These are phyloP conservation scores for Scomberomorus guttatus DNA, from an alignment of 2,797 vertebrate genomes.

Conservation along the genomic window DNA sequence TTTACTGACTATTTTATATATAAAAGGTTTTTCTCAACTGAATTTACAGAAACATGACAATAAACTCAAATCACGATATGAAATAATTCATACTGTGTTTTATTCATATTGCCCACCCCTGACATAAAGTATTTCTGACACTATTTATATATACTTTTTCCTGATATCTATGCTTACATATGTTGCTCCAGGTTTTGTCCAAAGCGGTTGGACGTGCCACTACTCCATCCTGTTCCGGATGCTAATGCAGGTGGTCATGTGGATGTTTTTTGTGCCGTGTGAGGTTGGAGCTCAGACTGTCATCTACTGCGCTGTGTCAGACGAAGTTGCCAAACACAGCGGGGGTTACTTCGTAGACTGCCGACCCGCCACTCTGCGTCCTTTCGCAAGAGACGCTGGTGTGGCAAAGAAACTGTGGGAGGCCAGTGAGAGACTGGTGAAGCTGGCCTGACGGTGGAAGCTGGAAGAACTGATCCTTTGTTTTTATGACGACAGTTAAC, in stretches of 20 bases:
- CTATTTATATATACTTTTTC: neutral
- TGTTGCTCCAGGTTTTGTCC: conserved; percentile 83
- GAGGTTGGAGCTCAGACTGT: conserved; percentile 87
- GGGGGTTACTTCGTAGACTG: conserved; percentile 88
- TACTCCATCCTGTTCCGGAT: conserved; percentile 86
- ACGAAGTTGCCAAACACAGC: conserved; percentile 80
- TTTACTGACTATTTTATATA: neutral
- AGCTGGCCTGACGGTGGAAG: conserved; percentile 71
- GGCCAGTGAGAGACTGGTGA: conserved; percentile 88
- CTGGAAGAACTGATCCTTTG: neutral
- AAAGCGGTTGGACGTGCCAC: conserved; percentile 86
- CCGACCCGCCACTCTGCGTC: conserved; percentile 74
- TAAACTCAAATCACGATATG: neutral
- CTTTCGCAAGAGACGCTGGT: conserved; percentile 85
- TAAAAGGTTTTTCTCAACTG: neutral
- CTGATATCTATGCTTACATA: neutral
- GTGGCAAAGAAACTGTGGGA: conserved; percentile 90
- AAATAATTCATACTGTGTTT: neutral
- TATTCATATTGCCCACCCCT: neutral
- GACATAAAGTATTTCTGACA: neutral
- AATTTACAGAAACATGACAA: neutral
- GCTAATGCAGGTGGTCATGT: conserved; percentile 87
- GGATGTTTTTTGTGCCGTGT: conserved; percentile 87
- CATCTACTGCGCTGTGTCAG: conserved; percentile 85
- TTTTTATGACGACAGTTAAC: neutral